Conservation (phyloP, 2,888 invertebrate genomes). For the Meiosimyza platycephala region DNA sequence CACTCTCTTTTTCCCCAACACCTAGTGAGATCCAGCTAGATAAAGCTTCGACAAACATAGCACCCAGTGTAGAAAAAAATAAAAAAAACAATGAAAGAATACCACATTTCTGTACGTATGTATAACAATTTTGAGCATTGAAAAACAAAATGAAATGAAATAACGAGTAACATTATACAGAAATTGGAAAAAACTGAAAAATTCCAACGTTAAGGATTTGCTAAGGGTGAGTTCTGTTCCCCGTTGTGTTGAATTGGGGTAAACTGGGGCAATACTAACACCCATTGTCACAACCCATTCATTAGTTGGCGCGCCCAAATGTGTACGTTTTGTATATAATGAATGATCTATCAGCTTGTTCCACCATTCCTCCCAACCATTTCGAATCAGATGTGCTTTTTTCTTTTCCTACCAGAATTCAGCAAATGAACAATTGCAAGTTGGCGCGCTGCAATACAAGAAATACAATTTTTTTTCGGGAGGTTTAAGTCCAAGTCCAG, state of each 20-base stretch:
- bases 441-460: too few species aligned
- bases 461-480: too few species aligned
- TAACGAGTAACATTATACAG: too few species aligned
- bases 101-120: too few species aligned
- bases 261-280: neutral
- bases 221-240: neutral
- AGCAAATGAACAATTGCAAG: conserved; percentile 1
- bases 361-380: conserved; percentile 3
- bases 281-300: conserved; percentile 14
- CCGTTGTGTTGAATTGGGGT: neutral
- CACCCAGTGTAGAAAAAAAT: too few species aligned
- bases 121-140: too few species aligned
- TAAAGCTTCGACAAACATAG: too few species aligned
- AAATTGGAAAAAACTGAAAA: neutral
- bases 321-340: conserved; percentile 12
- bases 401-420: neutral
- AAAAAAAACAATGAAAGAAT: too few species aligned
- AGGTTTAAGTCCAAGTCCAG: neutral
- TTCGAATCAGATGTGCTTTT: neutral
- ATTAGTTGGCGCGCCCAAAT: conserved; percentile 19
- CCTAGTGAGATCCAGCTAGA: too few species aligned
- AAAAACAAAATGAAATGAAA: too few species aligned
- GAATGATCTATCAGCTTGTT: conserved; percentile 9
- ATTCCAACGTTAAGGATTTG: neutral
- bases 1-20: too few species aligned